Conservation (phyloP, 2,113 vertebrate species). For the Sylvia atricapilla region DNA sequence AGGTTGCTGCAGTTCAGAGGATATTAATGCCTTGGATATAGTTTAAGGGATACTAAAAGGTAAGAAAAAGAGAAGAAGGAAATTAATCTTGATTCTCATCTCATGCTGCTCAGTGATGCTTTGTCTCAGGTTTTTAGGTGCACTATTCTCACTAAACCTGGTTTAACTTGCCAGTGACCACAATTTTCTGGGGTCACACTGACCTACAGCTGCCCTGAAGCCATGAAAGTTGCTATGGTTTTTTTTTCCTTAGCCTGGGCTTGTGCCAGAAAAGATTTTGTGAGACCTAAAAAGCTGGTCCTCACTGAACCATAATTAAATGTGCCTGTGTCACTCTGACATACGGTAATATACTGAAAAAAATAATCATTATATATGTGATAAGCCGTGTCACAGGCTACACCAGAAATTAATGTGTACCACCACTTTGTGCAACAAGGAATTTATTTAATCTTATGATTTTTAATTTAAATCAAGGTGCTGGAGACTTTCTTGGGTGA, state of each 20-base stretch:
- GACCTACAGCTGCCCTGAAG: neutral
- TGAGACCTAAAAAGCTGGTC: neutral
- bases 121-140: neutral
- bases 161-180: neutral
- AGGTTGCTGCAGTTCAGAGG: neutral
- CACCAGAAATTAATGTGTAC: neutral
- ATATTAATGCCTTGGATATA: neutral
- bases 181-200: neutral
- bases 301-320: neutral
- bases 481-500: neutral
- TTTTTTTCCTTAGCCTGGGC: neutral
- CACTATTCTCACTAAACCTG: neutral
- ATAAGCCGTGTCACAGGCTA: neutral
- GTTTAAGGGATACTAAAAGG: neutral
- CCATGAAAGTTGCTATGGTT: accelerated
- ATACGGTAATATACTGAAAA: neutral
- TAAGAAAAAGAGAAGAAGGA: neutral
- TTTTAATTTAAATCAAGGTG: neutral
- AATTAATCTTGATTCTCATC: neutral
- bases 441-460: neutral
- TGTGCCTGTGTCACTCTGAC: neutral
- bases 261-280: neutral
- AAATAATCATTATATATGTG: neutral
- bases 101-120: neutral
- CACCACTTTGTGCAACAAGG: neutral